Conservation (phyloP, 2,888 invertebrate genomes). For the Lycophotia porphyrea region DNA sequence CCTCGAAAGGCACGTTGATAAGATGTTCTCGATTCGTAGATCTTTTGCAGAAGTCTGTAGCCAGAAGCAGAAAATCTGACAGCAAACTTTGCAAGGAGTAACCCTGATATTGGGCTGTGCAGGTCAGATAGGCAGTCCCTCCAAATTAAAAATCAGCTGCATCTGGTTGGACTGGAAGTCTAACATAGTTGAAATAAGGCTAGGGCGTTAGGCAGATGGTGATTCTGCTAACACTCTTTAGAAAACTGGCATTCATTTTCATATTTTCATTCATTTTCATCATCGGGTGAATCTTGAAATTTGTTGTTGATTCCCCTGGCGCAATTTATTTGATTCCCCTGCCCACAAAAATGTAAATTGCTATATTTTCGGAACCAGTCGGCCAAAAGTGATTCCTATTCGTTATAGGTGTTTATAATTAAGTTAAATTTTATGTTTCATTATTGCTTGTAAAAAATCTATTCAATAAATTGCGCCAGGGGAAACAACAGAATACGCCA, state of each 20-base stretch:
- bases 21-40: background rate
- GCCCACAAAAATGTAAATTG: no score
- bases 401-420: no score
- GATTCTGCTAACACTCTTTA: background rate
- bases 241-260: background rate
- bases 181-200: background rate
- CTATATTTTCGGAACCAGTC: no score
- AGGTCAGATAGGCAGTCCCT: background rate
- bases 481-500: no score
- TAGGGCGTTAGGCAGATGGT: background rate
- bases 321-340: no score
- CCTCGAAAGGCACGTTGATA: background rate
- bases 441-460: no score
- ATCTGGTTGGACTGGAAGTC: background rate
- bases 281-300: no score
- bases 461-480: no score
- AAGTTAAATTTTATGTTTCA: no score
- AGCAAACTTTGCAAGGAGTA: background rate
- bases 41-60: background rate
- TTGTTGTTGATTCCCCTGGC: no score
- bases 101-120: background rate
- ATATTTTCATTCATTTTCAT: no score
- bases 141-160: background rate
- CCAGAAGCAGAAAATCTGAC: background rate
- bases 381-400: no score